These are phyloP conservation scores for Basileuterus tristriatus DNA, from an alignment of 2,797 vertebrate species.

Conservation along the genomic window DNA sequence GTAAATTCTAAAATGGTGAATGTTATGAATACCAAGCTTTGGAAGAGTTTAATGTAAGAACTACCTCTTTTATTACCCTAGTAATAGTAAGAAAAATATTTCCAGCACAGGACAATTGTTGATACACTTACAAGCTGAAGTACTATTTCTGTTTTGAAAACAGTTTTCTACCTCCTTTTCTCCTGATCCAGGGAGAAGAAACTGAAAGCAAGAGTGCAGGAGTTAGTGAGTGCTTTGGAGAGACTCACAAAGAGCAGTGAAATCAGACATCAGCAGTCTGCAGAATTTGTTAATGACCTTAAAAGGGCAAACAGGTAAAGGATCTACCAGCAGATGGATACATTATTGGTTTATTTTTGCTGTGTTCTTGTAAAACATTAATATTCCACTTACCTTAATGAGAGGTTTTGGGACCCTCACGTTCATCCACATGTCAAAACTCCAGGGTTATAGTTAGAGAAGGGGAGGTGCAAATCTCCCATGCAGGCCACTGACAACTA, in stretches of 20 bases:
- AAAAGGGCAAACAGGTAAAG: constrained; percentile 86
- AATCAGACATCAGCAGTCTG: constrained; percentile 86
- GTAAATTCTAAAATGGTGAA: neutral
- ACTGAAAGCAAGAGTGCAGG: constrained; percentile 84
- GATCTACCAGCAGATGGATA: neutral
- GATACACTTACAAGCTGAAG: neutral
- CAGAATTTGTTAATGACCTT: constrained; percentile 87
- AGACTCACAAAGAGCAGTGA: constrained; percentile 88
- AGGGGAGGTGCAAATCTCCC: neutral
- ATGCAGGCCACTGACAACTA: neutral
- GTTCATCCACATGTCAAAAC: rapidly evolving
- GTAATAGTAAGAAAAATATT: neutral
- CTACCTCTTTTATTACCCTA: neutral
- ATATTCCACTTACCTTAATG: neutral
- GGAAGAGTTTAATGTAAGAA: neutral
- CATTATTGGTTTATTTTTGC: neutral
- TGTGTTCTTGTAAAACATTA: neutral
- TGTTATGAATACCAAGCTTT: neutral
- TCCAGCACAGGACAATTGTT: neutral
- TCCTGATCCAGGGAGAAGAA: constrained; percentile 83
- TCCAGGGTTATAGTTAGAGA: neutral
- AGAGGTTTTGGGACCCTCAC: neutral
- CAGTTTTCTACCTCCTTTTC: neutral
- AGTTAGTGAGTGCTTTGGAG: constrained; percentile 85
- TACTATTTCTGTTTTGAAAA: neutral